Conservation (phyloP, 1,140 invertebrate species). For the Cherax destructor region DNA sequence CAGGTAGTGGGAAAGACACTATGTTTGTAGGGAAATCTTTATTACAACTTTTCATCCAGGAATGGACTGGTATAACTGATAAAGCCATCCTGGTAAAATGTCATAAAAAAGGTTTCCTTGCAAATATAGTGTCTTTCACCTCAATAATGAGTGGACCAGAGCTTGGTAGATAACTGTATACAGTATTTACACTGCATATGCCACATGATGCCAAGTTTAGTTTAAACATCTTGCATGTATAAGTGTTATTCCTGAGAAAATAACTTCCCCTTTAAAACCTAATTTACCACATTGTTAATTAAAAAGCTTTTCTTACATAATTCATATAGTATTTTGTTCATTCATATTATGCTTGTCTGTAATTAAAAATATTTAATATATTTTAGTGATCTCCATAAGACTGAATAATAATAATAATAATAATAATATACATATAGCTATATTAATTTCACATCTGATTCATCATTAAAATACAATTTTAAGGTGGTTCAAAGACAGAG, state of each 20-base stretch:
- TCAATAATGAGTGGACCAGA: conserved; percentile 3
- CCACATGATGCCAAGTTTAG: not conserved
- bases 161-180: not conserved
- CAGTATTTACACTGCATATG: not conserved
- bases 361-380: too few species aligned
- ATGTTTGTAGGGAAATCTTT: too few species aligned
- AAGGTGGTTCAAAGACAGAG: too few species aligned
- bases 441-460: not conserved
- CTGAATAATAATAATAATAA: too few species aligned
- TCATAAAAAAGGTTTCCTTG: too few species aligned
- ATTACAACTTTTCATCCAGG: too few species aligned
- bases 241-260: not conserved
- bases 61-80: too few species aligned
- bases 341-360: too few species aligned
- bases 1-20: too few species aligned
- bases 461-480: not conserved
- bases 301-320: not conserved
- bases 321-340: not conserved
- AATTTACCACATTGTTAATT: not conserved
- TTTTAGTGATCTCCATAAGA: too few species aligned
- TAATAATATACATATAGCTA: not conserved
- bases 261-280: not conserved
- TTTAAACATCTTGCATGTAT: not conserved
- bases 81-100: too few species aligned
- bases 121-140: too few species aligned